Evolutionary conservation across 2,113 vertebrate genomes (phyloP).

Genomic region (Rhagologus leucostigma): DNA sequence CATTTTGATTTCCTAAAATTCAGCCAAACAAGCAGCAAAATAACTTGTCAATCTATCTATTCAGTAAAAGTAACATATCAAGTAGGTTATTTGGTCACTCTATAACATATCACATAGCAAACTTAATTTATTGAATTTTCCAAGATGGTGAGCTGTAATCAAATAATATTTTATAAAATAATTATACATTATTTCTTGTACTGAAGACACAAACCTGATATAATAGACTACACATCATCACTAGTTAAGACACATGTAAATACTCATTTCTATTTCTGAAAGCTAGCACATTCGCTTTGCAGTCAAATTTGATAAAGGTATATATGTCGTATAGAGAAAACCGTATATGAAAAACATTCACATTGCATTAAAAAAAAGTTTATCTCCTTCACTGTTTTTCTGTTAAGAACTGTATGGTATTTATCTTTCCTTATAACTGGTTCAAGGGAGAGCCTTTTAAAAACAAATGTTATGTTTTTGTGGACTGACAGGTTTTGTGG

Average conservation of each 20-base stretch:
- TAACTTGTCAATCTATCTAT: neutral
- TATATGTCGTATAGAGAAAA: too few species aligned
- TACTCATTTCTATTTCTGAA: neutral
- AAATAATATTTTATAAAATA: neutral
- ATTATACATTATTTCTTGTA: neutral
- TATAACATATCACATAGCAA: neutral
- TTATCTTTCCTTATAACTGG: neutral
- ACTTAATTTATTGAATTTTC: neutral
- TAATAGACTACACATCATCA: neutral
- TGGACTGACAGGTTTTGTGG: neutral
- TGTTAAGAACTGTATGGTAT: neutral
- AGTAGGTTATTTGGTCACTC: neutral
- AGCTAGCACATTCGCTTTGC: rapidly evolving
- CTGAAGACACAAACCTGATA: neutral
- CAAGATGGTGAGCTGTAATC: neutral
- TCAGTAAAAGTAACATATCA: neutral
- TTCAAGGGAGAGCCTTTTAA: neutral
- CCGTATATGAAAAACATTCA: neutral
- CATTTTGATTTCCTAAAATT: neutral
- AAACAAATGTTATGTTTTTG: neutral
- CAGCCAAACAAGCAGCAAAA: neutral
- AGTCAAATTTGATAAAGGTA: neutral
- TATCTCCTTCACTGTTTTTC: neutral
- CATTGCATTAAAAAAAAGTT: neutral
- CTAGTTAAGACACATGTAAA: neutral